Evolutionary conservation across 2,797 vertebrate genomes (phyloP), one percentile per base, ranked within the genome.

Genomic region (Aulostomus chinensis): DNA sequence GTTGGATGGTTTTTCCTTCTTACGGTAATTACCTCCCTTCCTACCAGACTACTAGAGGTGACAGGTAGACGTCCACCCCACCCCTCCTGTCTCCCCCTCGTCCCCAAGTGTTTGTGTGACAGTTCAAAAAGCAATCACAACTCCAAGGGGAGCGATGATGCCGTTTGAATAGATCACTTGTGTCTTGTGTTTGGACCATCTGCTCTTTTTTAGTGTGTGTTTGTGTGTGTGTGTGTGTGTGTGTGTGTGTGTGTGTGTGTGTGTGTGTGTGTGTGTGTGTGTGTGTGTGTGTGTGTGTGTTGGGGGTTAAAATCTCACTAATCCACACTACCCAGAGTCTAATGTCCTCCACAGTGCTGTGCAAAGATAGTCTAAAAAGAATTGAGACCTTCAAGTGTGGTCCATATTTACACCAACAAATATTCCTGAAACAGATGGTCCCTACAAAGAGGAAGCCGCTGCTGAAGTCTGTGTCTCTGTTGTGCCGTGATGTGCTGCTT

Each of bases 1-100:
- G 95, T 98, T 93, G 95, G 95, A 94, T 83, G 85, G 83, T 89
- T 91, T 90, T 91, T 90, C 89, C 50, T 90, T 92, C 78, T 88
- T 90, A 90, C 87, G 87, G 89, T 92, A 91, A 89, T 88, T 90
- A 83, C 72, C 63, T 84, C 69, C 72, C 54, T 78, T 83, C 76
- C 58, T 82, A 66, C 59, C 58, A 81, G 72, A 77, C 54, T 43
- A 76, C 70, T 80, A 58, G 38, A 74, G 17, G 50, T 47, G 50
- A n/a, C 73, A 89, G 80, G 87, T 89, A 89, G 85, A 71, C 71
- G 37, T 73, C 52, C 46, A 0, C 29, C 60, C 46, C 0, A 3
- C 28, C 38, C 62, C 36, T 7, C n/a, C 15, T 25, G 29, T 52
- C 13, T 16, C 16, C 48, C 25, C 9, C 33, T 25, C 11, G 32